Evolutionary conservation across 2,888 invertebrate species (phyloP), one percentile per base, ranked within the genome.

Genomic region (Lochmaea capreae): DNA sequence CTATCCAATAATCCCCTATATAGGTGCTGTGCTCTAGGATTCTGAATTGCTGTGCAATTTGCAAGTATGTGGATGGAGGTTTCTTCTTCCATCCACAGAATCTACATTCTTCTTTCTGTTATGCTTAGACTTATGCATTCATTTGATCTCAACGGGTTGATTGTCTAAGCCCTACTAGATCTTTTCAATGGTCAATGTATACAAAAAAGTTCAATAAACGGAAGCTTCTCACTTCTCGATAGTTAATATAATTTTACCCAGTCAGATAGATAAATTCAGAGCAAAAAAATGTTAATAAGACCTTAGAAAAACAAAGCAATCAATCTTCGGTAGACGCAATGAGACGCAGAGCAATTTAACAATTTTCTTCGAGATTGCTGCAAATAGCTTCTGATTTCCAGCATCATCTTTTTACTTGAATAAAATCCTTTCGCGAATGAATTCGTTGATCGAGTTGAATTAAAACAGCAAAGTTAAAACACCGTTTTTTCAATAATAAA

Each of bases 291-390:
- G 59, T 59, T 33, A 59, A 59, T 59, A 8, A 59, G 59, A 59
- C 12, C 59, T 59, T 59, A 59, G 59, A 59, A 59, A 59, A 59
- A 59, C 59, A 33, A 59, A 14, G 10, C 59, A 39, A 59, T 59
- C 59, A 26, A 59, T 59, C 59, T 26, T 11, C 26, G 26, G 59
- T 33, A 33, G 26, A 59, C 26, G 59, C 59, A 59, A 59, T 59
- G 39, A 59, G 39, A 26, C 22, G 14, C 26, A 8, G 22, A 22
- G 59, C 59, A 59, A 59, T 58, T 58, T 58, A 58, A 58, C 58
- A 58, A 58, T 59, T 59, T 59, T 59, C 59, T 59, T 33, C 59
- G 59, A 59, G 59, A 59, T 59, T 59, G 59, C 59, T 16, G 59
- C 59, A 33, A 59, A 59, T 59, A 33, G 59, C n/a, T 33, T 22